Evolutionary conservation across 2,113 vertebrate genomes (phyloP).

Genomic region (Ophthalmolycus amberensis): DNA sequence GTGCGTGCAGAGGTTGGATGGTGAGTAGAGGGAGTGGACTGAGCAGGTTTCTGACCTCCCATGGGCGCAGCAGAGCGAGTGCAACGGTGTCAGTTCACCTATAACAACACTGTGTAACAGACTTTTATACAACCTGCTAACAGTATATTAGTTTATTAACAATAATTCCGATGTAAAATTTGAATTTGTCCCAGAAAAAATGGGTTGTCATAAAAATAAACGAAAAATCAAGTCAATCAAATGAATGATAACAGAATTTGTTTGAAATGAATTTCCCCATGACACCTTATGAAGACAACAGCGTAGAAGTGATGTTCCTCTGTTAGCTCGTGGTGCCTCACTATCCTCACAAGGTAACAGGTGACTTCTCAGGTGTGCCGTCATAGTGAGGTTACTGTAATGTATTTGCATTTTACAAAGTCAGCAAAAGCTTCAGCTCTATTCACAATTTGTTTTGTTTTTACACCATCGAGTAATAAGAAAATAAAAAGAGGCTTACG

Average conservation of each 20-base stretch:
- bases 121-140: slow-evolving; percentile 10
- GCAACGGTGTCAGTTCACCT: slow-evolving; percentile 53
- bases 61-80: slow-evolving; percentile 46
- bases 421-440: not conserved
- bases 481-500: not conserved
- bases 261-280: too few species aligned
- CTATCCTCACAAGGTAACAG: not conserved
- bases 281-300: too few species aligned
- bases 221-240: not conserved
- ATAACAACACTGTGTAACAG: slow-evolving; percentile 44
- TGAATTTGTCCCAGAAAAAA: not conserved
- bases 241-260: not conserved
- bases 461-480: not conserved
- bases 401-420: not conserved
- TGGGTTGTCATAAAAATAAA: not conserved
- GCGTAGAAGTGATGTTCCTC: not conserved
- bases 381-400: not conserved
- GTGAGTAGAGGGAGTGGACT: slow-evolving; percentile 18
- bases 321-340: not conserved
- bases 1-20: slow-evolving; percentile 24
- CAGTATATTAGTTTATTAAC: not conserved
- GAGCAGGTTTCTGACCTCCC: slow-evolving; percentile 57
- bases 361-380: not conserved
- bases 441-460: not conserved
- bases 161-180: not conserved